Evolutionary conservation across 2,888 invertebrate genomes (phyloP).

Genomic region (Rhagonycha lutea): DNA sequence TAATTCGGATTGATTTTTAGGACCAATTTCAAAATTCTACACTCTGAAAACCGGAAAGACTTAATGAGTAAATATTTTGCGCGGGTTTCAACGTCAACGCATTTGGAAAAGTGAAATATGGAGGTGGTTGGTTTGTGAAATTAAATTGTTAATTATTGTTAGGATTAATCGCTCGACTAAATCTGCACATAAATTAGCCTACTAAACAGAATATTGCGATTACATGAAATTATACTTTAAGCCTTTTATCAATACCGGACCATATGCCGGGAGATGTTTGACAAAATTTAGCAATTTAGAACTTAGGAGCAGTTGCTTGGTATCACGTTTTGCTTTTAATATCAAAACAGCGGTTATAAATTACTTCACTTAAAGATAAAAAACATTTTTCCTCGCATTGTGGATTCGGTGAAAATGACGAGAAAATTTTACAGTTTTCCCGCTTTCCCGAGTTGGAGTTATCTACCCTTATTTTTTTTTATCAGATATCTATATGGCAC

Average conservation of each 20-base stretch:
- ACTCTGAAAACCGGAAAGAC: constrained; percentile 9
- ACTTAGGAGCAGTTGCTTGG: constrained; percentile 4
- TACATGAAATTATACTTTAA: constrained; percentile 26
- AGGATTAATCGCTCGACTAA: constrained; percentile 10
- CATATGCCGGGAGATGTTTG: constrained; percentile 22
- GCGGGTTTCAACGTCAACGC: background rate
- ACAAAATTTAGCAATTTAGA: constrained; percentile 27
- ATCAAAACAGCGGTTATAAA: background rate
- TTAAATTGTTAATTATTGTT: constrained; percentile 2
- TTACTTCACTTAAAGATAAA: background rate
- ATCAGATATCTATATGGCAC: too few relatives aligned
- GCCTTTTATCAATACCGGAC: constrained; percentile 22
- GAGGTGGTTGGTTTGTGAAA: background rate
- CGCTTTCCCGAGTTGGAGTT: background rate
- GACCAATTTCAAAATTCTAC: constrained; percentile 9
- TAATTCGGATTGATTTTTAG: constrained; percentile 18
- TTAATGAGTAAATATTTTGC: constrained; percentile 5
- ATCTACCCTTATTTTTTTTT: background rate
- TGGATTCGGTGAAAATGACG: background rate
- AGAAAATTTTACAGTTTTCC: background rate
- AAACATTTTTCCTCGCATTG: background rate
- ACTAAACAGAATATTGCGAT: constrained; percentile 24
- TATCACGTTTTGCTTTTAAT: constrained; percentile 34
- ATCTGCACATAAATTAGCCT: constrained; percentile 27
- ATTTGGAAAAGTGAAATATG: background rate